Base-by-base conservation (phyloP, 2,888 invertebrate genomes). In the Stenotaenia linearis region DNA sequence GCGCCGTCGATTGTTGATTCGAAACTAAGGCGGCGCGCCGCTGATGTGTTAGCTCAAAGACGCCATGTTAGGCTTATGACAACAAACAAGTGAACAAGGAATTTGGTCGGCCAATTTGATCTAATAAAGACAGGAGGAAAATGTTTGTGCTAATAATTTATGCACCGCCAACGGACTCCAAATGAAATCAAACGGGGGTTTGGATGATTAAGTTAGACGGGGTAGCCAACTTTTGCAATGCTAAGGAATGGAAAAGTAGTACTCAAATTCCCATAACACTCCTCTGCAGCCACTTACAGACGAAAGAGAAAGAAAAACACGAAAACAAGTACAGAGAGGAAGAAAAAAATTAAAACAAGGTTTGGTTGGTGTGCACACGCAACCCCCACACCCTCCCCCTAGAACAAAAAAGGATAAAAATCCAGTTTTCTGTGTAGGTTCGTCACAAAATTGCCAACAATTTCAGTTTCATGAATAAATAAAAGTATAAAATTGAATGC, bases 41-140 rank as follows among this genome's bases (percentile, higher is more conserved):
- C 69, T 69, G 69, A 69, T 69, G 69, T 69, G 69, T 69, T 69
- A 15, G 69, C 69, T 0, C 69, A 69, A 69, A 69, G 77, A 25
- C 77, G 77, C 77, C 77, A 77, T 77, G 77, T 77, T 77, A 45
- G 77, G 77, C 77, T 77, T 77, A 77, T 77, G 77, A 77, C 77
- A 77, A 77, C 77, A 77, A 77, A 77, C 77, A 77, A 77, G 28
- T 28, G 45, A 37, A 37, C 76, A 35, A 75, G 32, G 76, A 75
- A 75, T 69, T 69, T 69, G 69, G 69, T 69, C 69, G 69, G 28
- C 69, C 69, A 69, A 69, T 69, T 69, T 69, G 69, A 69, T 69
- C 69, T 69, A 69, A 69, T 69, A 69, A 69, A 25, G 69, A 69
- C 69, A 12, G 2, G 69, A 69, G 69, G 18, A 50, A 69, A 69